These are phyloP conservation scores for Accipiter cooperii DNA, from an alignment of 2,113 vertebrate species.

Conservation along the genomic window DNA sequence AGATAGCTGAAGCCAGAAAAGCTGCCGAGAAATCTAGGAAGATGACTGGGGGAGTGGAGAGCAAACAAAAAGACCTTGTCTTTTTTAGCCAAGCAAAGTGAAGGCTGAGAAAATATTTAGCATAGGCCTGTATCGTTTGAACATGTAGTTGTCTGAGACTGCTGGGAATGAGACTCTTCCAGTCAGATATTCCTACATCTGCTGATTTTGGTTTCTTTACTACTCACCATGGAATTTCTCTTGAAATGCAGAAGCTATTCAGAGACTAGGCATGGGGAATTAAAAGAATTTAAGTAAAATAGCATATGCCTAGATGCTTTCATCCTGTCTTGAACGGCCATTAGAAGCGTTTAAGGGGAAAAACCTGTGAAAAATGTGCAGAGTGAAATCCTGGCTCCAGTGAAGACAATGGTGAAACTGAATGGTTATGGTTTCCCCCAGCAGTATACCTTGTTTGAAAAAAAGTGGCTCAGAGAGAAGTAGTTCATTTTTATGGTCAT, in stretches of 20 bases:
- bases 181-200: background rate
- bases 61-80: background rate
- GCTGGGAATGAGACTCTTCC: background rate
- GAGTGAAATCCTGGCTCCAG: background rate
- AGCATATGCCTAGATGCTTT: background rate
- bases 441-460: background rate
- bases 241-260: background rate
- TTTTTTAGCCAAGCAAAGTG: background rate
- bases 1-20: background rate
- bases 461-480: background rate
- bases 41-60: background rate
- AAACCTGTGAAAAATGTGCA: background rate
- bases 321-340: background rate
- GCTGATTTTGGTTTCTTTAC: slow-evolving; percentile 14
- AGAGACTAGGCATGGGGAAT: background rate
- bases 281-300: slow-evolving; percentile 33
- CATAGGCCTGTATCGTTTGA: background rate
- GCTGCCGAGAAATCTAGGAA: background rate
- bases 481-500: background rate
- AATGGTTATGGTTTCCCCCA: background rate
- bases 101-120: background rate
- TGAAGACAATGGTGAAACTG: background rate
- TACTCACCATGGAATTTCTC: slow-evolving; percentile 9
- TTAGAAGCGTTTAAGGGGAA: background rate
- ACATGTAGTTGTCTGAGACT: background rate